Conservation (phyloP, 2,888 invertebrate genomes). For the Dromius quadrimaculatus region DNA sequence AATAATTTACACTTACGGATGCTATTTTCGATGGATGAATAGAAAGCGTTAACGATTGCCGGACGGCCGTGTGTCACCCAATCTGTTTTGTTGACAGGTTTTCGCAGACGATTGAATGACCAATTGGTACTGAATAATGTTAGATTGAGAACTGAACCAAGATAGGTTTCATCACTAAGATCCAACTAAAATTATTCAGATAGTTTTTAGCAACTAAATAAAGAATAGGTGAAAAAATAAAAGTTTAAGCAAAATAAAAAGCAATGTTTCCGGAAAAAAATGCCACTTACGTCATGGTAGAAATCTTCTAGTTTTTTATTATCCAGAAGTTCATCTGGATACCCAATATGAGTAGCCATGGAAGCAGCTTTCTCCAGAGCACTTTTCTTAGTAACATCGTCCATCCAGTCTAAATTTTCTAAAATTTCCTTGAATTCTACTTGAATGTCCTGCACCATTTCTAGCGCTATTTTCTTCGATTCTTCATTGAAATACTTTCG, state of each 20-base stretch:
- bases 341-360: slow-evolving; percentile 92
- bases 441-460: slow-evolving; percentile 90
- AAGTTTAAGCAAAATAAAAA: not conserved
- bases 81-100: slow-evolving; percentile 86
- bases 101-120: slow-evolving; percentile 80
- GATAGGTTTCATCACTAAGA: slow-evolving; percentile 77
- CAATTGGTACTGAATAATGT: slow-evolving; percentile 85
- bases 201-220: slow-evolving; percentile 32
- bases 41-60: slow-evolving; percentile 88
- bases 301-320: slow-evolving; percentile 83
- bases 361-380: slow-evolving; percentile 84
- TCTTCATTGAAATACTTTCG: slow-evolving; percentile 88
- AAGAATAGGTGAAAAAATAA: not conserved
- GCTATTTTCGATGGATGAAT: slow-evolving; percentile 87
- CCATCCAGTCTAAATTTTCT: slow-evolving; percentile 92
- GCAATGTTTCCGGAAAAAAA: too few species aligned
- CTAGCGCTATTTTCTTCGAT: slow-evolving; percentile 84
- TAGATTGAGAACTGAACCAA: slow-evolving; percentile 81
- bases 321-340: slow-evolving; percentile 90
- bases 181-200: slow-evolving; percentile 71
- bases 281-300: slow-evolving; percentile 74
- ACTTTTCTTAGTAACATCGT: slow-evolving; percentile 79
- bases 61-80: slow-evolving; percentile 88
- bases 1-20: slow-evolving; percentile 76
- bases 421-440: slow-evolving; percentile 85